These are phyloP conservation scores for Sminthurinus aureus DNA, from an alignment of 2,888 invertebrate species.

Conservation along the genomic window DNA sequence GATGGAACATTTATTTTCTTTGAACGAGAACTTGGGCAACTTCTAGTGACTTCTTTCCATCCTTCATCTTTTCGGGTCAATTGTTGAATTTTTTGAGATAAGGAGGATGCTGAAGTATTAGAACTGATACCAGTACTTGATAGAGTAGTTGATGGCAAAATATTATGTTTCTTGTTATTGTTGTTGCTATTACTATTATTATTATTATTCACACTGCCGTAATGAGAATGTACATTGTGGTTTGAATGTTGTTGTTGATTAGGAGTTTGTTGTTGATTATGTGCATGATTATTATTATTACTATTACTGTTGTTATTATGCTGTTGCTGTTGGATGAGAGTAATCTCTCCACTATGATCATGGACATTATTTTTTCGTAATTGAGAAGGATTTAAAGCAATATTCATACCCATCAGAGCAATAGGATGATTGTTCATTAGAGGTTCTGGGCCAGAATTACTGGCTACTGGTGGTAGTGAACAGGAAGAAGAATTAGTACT, in stretches of 20 bases:
- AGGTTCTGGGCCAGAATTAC: conserved; percentile 57
- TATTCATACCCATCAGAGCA: conserved; percentile 46
- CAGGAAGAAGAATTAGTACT: neutral
- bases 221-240: conserved; percentile 34
- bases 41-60: conserved; percentile 86
- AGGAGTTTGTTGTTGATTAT: neutral
- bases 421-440: conserved; percentile 19
- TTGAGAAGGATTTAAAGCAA: conserved; percentile 48
- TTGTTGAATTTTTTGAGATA: conserved; percentile 6
- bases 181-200: conserved; percentile 7
- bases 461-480: conserved; percentile 31
- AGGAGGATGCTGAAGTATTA: neutral
- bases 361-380: conserved; percentile 5
- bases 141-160: neutral
- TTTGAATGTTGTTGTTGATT: conserved; percentile 17
- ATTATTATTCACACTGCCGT: conserved; percentile 3
- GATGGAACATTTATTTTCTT: conserved; percentile 95
- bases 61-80: conserved; percentile 78
- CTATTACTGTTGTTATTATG: neutral
- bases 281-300: conserved; percentile 12
- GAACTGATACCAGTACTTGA: neutral
- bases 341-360: neutral
- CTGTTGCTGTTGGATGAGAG: neutral
- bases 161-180: conserved; percentile 2
- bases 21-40: conserved; percentile 61